Base-by-base conservation (phyloP, 2,888 invertebrate species). In the Campoplex capitator region DNA sequence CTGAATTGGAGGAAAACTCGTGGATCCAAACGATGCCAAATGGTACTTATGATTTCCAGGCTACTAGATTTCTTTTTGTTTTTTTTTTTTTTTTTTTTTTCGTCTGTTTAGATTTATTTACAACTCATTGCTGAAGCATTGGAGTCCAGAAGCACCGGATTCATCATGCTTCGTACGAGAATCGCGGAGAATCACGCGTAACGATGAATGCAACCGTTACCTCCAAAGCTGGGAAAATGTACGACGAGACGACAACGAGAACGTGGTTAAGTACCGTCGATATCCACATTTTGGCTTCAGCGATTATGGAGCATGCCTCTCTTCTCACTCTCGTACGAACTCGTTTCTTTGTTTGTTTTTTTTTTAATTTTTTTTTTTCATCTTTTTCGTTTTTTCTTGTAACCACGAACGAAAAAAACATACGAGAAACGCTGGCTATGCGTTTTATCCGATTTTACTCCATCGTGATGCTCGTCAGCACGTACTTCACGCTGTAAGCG, bases 401-500 rank as follows among this genome's bases (percentile, higher is more conserved):
- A 28, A 38, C 62, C 70, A 23, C 13, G 48, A 73, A 74, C 78
- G 80, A 73, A 77, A 84, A 48, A 80, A 80, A 23, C 38, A 48
- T 80, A 77, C 62, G 48, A 56, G 83, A 38, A 80, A 80, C 83
- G 48, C 73, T 56, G 68, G 51, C 56, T 9, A 68, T n/a, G 75
- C 62, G 67, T 74, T 42, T 32, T 3, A 68, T 56, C 13, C n/a
- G 82, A 6, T 45, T 88, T 87, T 95, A 95, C 92, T 96, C 95
- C 94, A 96, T 96, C 92, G 96, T 96, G 94, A 97, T 96, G 93
- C 96, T 97, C 94, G 97, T 96, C 94, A 98, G 95, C 90, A 99
- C 98, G 95, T 98, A 98, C 96, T 98, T 98, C 87, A 99, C 99
- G 93, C 97, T 97, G 93, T 97, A 98, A 73, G 98, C 98, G 94